These are phyloP conservation scores for Diachasmimorpha longicaudata DNA, from an alignment of 1,140 invertebrate genomes.

Conservation along the genomic window DNA sequence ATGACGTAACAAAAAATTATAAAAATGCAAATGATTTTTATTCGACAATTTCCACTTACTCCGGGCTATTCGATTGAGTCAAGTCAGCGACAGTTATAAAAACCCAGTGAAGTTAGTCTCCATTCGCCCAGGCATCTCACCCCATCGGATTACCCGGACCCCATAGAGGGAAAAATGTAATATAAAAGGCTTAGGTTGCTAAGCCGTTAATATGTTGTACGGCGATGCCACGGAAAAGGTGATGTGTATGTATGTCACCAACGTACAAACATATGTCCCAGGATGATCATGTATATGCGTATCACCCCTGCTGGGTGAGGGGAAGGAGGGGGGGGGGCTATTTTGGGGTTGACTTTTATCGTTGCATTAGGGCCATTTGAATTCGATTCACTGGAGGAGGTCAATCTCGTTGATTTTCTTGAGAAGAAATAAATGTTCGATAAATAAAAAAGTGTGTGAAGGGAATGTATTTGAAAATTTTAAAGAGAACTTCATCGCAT, in stretches of 20 bases:
- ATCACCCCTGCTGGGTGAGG: background rate
- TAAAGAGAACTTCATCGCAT: too few relatives aligned
- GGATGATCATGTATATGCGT: constrained; percentile 17
- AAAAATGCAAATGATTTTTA: too few relatives aligned
- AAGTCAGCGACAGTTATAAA: background rate
- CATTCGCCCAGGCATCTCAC: background rate
- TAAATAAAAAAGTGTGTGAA: too few relatives aligned
- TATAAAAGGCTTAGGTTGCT: constrained; percentile 63
- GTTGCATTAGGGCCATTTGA: background rate
- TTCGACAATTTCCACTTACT: background rate
- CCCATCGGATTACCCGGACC: constrained; percentile 56
- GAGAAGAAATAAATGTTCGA: too few relatives aligned
- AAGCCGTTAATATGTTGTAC: constrained; percentile 65
- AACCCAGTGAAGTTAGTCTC: background rate
- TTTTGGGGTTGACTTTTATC: constrained; percentile 4
- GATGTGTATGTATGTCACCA: constrained; percentile 57
- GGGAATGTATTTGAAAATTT: too few relatives aligned
- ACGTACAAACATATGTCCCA: constrained; percentile 55
- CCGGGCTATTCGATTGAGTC: background rate
- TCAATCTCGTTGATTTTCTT: background rate
- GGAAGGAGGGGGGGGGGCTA: background rate
- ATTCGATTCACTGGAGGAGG: constrained; percentile 4
- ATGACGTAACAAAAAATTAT: background rate
- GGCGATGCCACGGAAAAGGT: constrained; percentile 48
- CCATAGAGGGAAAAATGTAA: constrained; percentile 65